phyloP scores from a whole-genome alignment of 2,113 vertebrate genomes.

The Prolemur simus region DNA sequence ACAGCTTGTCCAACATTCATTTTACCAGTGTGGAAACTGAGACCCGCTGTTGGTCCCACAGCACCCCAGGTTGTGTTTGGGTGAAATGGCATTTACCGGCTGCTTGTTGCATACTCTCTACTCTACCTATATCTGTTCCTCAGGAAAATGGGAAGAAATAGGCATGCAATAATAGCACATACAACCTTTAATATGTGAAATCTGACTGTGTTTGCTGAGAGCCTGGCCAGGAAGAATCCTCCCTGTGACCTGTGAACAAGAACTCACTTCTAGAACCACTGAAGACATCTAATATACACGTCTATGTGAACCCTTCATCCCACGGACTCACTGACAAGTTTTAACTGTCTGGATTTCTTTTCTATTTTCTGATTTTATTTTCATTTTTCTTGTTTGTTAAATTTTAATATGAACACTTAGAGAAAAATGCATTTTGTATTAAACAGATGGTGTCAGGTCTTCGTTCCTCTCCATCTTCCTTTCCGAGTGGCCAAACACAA shows the following conservation, averaged over 20 bases:
- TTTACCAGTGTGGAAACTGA: neutral
- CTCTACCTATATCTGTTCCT: neutral
- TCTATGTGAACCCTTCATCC: fast-evolving
- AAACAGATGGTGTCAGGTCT: neutral
- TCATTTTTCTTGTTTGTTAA: neutral
- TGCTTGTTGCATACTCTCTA: neutral
- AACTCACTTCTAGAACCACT: neutral
- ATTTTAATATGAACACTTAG: neutral
- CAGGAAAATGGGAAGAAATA: neutral
- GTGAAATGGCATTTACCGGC: neutral
- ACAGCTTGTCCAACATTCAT: neutral
- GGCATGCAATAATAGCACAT: neutral
- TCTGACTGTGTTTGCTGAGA: neutral
- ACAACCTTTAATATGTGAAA: neutral
- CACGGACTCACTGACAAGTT: neutral
- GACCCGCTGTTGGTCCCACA: too few relatives aligned
- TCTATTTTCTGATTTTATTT: neutral
- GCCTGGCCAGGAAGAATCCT: neutral
- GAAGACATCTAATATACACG: fast-evolving
- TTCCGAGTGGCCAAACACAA: neutral
- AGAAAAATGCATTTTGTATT: neutral
- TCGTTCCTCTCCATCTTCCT: neutral
- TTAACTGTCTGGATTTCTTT: neutral
- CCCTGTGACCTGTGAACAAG: fast-evolving
- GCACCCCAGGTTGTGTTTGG: neutral